Conservation (phyloP, 2,113 vertebrate genomes). For the Epinephelus lanceolatus region DNA sequence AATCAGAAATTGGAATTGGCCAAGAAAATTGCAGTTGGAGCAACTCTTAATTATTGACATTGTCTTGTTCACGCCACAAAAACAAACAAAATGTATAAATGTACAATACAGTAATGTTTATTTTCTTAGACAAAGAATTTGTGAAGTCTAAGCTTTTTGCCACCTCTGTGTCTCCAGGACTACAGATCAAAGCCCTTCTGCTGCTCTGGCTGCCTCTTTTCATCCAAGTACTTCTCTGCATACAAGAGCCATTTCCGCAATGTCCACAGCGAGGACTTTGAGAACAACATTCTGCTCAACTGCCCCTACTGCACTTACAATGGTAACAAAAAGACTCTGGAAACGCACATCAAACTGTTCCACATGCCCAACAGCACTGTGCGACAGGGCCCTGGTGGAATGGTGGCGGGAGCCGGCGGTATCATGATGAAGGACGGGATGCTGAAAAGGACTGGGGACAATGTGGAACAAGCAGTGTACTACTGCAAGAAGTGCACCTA, state of each 20-base stretch:
- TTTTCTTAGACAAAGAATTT: background rate
- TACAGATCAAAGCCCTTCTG: constrained; percentile 99
- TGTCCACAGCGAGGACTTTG: constrained; percentile 99
- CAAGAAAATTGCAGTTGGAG: no score
- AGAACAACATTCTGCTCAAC: constrained; percentile 98
- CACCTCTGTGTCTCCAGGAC: constrained; percentile 85
- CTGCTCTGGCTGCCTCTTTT: constrained; percentile 98
- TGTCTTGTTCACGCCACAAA: background rate
- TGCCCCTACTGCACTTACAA: constrained; percentile 99
- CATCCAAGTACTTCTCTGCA: constrained; percentile 99
- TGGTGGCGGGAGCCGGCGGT: constrained; percentile 78
- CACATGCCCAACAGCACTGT: constrained; percentile 93
- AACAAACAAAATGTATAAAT: background rate
- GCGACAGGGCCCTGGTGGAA: constrained; percentile 79
- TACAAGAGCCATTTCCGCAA: constrained; percentile 99
- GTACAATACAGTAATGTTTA: background rate
- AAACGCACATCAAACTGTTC: constrained; percentile 99
- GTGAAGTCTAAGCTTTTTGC: background rate
- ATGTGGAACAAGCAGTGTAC: constrained; percentile 98
- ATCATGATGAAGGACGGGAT: constrained; percentile 92
- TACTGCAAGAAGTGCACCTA: constrained; percentile 99
- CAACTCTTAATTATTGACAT: no score
- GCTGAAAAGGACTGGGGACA: constrained; percentile 93
- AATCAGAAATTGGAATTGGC: no score
- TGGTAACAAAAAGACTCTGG: constrained; percentile 99